Evolutionary conservation across 2,113 vertebrate species (phyloP).

Genomic region (Trachemys scripta): DNA sequence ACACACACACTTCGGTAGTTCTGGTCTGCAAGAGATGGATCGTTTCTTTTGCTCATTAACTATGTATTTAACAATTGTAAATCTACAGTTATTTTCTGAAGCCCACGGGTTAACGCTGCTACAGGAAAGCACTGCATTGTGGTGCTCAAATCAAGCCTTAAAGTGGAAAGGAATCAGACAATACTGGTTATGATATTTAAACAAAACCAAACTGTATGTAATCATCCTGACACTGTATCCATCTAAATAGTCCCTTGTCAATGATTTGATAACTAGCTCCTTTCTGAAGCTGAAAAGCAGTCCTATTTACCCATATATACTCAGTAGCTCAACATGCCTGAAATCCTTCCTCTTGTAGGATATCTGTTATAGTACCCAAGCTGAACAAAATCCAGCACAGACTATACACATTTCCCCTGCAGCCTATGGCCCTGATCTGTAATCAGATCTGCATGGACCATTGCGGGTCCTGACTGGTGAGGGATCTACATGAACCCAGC

Average conservation of each 20-base stretch:
- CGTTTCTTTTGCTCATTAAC: slow-evolving; percentile 70
- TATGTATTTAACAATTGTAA: slow-evolving; percentile 70
- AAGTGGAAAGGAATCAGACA: slow-evolving; percentile 45
- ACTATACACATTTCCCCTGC: neutral
- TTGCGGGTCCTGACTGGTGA: neutral
- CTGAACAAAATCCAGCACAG: neutral
- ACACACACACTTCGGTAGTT: slow-evolving; percentile 20
- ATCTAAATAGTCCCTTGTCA: slow-evolving; percentile 18
- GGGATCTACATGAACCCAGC: neutral
- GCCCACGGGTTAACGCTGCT: slow-evolving; percentile 64
- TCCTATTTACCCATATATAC: neutral
- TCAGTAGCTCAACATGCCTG: neutral
- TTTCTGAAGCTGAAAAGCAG: slow-evolving; percentile 1
- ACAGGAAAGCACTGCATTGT: slow-evolving; percentile 43
- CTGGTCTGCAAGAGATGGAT: slow-evolving; percentile 63
- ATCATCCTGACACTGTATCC: slow-evolving; percentile 38
- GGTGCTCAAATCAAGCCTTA: slow-evolving; percentile 52
- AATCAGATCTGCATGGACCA: neutral
- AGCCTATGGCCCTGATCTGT: rapidly evolving
- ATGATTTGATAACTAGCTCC: slow-evolving; percentile 19
- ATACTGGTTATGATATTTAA: slow-evolving; percentile 49
- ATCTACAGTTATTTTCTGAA: slow-evolving; percentile 75
- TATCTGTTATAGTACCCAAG: neutral
- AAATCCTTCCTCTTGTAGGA: neutral
- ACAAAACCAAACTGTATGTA: slow-evolving; percentile 52